Evolutionary conservation across 2,113 vertebrate genomes (phyloP), one percentile per base, ranked within the genome.

Genomic region (Scolopax mira): DNA sequence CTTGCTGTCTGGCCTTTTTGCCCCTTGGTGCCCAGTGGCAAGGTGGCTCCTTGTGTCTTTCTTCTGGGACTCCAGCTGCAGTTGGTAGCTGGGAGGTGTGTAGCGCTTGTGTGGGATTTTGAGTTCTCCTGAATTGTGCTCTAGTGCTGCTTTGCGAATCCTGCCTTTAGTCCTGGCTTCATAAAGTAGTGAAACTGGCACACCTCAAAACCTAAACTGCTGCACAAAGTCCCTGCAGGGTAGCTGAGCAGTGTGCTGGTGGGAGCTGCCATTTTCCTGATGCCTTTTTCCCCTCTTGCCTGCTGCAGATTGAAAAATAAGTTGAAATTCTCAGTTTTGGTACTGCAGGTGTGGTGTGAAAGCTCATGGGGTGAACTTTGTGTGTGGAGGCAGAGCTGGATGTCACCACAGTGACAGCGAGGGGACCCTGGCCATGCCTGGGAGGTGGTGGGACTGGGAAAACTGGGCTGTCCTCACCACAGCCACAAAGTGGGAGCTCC

Each of bases 1-100:
- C 51, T 52, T 0, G 13, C 23, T 25, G 19, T 12, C 58, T 25
- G 31, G 19, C 17, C 31, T 42, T 33, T 52, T 31, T 9, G 28
- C 18, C 33, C 22, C n/a, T 24, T 1, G 2, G 35, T 1, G 37
- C 13, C 33, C 42, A 19, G 61, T 0, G 0, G 31, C 30, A 30
- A 16, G 8, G 1, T 0, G 12, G 24, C 28, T n/a, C n/a, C n/a
- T 18, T 2, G 14, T 21, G 65, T 39, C 11, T 46, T 70, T 46
- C 28, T 55, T 55, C 19, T 24, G 55, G 48, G 15, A 16, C 33
- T 7, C 28, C 2, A 1, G 55, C 35, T 15, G 52, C 37, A 28
- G 48, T 16, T 0, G 1, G 75, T 46, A 25, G 41, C 18, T 37
- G 22, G 0, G 3, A 48, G n/a, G 30, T 21, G n/a, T n/a, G 39